A percentile compares a stretch with the other conserved stretches of the same genome.
Evolutionary conservation across 2,888 invertebrate species (phyloP).

Genomic region (Amphimallon solstitiale): DNA sequence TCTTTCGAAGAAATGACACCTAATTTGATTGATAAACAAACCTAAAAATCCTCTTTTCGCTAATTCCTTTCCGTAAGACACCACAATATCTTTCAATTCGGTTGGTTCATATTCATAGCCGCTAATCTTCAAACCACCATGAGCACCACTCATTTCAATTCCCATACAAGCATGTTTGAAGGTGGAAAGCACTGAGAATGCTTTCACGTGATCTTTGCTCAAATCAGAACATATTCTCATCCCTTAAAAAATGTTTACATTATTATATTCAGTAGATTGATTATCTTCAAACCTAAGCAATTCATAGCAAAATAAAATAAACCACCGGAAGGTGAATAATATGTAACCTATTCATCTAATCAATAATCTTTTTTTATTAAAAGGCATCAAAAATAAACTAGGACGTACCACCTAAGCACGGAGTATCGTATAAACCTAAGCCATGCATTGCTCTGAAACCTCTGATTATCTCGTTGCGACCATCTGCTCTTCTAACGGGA

Average conservation of each 20-base stretch:
- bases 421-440: slow-evolving; percentile 46
- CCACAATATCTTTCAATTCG: slow-evolving; percentile 54
- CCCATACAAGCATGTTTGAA: slow-evolving; percentile 58
- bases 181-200: slow-evolving; percentile 54
- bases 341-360: too few species aligned
- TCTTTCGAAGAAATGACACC: neutral
- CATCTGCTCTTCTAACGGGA: slow-evolving; percentile 54
- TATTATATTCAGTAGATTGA: too few species aligned
- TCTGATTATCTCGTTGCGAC: slow-evolving; percentile 53
- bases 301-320: too few species aligned
- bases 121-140: slow-evolving; percentile 57
- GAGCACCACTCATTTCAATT: slow-evolving; percentile 55
- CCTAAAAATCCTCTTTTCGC: slow-evolving; percentile 45
- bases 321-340: too few species aligned
- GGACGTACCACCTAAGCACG: slow-evolving; percentile 55
- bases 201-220: slow-evolving; percentile 56
- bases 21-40: neutral
- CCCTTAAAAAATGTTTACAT: slow-evolving; percentile 47
- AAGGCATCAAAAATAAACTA: neutral
- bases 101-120: slow-evolving; percentile 50
- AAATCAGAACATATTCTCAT: slow-evolving; percentile 53
- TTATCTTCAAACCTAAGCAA: too few species aligned
- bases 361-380: neutral
- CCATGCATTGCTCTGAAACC: slow-evolving; percentile 59
- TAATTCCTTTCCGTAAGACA: slow-evolving; percentile 51